Conservation (phyloP, 2,113 vertebrate species). For the Rhea americana region DNA sequence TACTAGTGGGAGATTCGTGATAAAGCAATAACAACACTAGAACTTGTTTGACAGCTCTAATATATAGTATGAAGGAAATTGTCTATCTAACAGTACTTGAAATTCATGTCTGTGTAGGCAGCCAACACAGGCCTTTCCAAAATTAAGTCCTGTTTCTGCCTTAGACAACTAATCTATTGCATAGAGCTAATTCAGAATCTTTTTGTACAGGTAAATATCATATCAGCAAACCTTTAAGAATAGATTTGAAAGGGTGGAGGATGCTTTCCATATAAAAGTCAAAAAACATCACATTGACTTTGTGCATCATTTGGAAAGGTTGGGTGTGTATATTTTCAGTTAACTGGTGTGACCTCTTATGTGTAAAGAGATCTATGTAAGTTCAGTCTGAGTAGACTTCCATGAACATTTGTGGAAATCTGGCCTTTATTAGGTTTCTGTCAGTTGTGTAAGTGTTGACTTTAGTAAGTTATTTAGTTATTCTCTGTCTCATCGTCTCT, state of each 20-base stretch:
- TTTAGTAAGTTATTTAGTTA: conserved; percentile 69
- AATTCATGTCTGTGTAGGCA: background rate
- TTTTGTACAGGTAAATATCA: background rate
- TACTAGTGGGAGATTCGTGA: background rate
- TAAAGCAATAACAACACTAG: background rate
- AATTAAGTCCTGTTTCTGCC: background rate
- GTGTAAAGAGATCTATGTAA: background rate
- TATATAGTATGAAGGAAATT: background rate
- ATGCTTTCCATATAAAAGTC: background rate
- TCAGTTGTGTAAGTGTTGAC: conserved; percentile 63
- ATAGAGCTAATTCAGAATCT: background rate
- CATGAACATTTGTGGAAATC: background rate
- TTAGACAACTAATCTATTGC: background rate
- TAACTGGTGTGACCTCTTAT: background rate
- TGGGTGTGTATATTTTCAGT: background rate
- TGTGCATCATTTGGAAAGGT: background rate
- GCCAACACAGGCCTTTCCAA: background rate
- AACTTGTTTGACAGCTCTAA: background rate
- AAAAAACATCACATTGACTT: background rate
- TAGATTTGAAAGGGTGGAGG: background rate
- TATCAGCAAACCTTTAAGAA: background rate
- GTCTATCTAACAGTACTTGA: background rate
- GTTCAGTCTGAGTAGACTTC: background rate
- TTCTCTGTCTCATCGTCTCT: conserved; percentile 62
- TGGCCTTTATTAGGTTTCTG: conserved; percentile 37